Evolutionary conservation across 2,888 invertebrate genomes (phyloP).

Genomic region (Tuta absoluta): DNA sequence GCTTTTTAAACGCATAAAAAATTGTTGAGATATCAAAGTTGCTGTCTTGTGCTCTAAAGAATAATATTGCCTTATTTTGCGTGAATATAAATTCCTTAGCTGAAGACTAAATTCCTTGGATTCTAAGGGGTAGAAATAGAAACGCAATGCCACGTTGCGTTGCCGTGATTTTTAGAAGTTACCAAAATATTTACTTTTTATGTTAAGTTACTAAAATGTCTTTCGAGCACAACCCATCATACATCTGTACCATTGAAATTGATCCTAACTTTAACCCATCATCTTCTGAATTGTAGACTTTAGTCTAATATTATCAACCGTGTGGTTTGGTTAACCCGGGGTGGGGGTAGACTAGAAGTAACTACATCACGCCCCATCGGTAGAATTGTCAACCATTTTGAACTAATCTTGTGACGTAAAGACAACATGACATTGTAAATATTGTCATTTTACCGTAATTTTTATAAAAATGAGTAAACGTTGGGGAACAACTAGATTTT

Average conservation of each 20-base stretch:
- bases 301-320: slow-evolving; percentile 22
- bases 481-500: neutral
- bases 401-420: slow-evolving; percentile 64
- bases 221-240: slow-evolving; percentile 9
- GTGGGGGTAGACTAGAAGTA: slow-evolving; percentile 56
- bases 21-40: too few species aligned
- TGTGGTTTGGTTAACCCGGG: slow-evolving; percentile 58
- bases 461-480: neutral
- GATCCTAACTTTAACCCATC: slow-evolving; percentile 43
- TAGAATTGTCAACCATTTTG: slow-evolving; percentile 50
- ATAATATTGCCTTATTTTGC: too few species aligned
- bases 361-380: slow-evolving; percentile 53
- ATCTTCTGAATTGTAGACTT: slow-evolving; percentile 29
- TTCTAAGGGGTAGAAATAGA: too few species aligned
- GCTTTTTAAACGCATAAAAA: neutral
- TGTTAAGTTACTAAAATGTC: neutral
- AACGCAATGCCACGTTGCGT: too few species aligned
- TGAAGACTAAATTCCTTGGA: too few species aligned
- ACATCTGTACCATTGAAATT: neutral
- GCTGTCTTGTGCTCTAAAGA: too few species aligned
- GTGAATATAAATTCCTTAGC: too few species aligned
- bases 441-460: neutral
- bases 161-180: too few species aligned
- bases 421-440: slow-evolving; percentile 47
- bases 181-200: neutral